These are phyloP conservation scores for Numenius phaeopus DNA, from an alignment of 2,797 vertebrate species.

Conservation along the genomic window DNA sequence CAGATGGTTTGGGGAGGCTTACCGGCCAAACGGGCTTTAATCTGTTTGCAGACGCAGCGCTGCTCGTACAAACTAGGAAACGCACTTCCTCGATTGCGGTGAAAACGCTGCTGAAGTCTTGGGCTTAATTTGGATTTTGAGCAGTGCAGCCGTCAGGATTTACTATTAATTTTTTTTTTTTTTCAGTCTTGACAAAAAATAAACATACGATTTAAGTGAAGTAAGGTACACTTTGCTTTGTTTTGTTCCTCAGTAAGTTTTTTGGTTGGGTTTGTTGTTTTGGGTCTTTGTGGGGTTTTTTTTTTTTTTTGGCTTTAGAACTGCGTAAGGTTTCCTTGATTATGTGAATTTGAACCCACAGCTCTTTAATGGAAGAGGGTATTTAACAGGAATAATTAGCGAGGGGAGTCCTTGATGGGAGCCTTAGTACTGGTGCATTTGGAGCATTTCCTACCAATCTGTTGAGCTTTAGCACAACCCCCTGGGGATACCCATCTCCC, in stretches of 20 bases:
- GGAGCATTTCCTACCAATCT: conserved; percentile 21
- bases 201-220: conserved; percentile 79
- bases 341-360: conserved; percentile 72
- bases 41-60: conserved; percentile 59
- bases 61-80: conserved; percentile 66
- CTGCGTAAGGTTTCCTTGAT: conserved; percentile 76
- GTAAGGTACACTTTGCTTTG: conserved; percentile 78
- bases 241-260: conserved; percentile 73
- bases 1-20: conserved; percentile 68
- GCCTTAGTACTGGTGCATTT: conserved; percentile 63
- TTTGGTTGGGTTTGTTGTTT: neutral
- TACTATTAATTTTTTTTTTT: neutral
- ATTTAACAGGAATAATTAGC: conserved; percentile 59
- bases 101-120: conserved; percentile 67
- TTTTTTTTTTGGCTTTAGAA: conserved; percentile 75
- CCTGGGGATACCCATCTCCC: conserved; percentile 15
- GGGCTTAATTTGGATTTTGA: conserved; percentile 60
- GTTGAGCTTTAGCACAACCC: conserved; percentile 3
- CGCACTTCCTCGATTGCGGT: conserved; percentile 43
- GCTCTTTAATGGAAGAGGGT: conserved; percentile 53
- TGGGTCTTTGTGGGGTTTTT: neutral
- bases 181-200: conserved; percentile 78
- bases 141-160: conserved; percentile 68
- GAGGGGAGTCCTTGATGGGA: conserved; percentile 58
- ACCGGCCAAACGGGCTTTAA: conserved; percentile 68